Percentiles rank a stretch among this genome's conserved stretches.
Evolutionary conservation across 1,140 invertebrate species (phyloP).

Genomic region (Euura saliciscinereae): DNA sequence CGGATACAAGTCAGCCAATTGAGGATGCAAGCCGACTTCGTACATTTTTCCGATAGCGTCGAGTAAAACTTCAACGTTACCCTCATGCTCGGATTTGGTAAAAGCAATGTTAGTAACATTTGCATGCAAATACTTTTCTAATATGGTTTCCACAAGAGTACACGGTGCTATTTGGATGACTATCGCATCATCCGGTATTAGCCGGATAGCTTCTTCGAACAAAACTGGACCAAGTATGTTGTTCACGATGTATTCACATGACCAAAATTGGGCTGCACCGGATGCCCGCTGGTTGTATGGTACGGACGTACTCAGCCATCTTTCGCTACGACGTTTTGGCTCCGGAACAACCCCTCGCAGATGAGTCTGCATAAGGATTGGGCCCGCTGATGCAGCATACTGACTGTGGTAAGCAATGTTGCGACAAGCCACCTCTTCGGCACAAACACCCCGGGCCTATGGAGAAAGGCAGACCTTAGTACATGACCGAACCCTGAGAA

Average conservation of each 20-base stretch:
- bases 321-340: constrained; percentile 68
- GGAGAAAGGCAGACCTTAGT: no score
- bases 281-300: constrained; percentile 68
- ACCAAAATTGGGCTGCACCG: constrained; percentile 63
- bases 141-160: constrained; percentile 62
- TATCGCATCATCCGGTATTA: constrained; percentile 33
- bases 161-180: constrained; percentile 65
- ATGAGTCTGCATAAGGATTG: constrained; percentile 29
- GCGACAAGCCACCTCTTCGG: no score
- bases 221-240: constrained; percentile 55
- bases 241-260: constrained; percentile 71
- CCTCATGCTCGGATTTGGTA: constrained; percentile 57
- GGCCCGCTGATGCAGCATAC: no score
- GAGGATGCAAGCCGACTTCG: constrained; percentile 61
- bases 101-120: constrained; percentile 54
- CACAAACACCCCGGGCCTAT: no score
- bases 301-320: constrained; percentile 84
- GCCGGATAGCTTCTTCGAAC: constrained; percentile 32
- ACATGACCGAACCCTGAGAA: no score
- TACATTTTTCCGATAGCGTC: constrained; percentile 53
- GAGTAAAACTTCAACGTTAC: constrained; percentile 30
- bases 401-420: no score
- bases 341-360: constrained; percentile 63
- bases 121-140: constrained; percentile 68
- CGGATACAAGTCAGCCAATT: constrained; percentile 63